phyloP scores from a whole-genome alignment of 2,888 invertebrate genomes.

The Taenaris catops region DNA sequence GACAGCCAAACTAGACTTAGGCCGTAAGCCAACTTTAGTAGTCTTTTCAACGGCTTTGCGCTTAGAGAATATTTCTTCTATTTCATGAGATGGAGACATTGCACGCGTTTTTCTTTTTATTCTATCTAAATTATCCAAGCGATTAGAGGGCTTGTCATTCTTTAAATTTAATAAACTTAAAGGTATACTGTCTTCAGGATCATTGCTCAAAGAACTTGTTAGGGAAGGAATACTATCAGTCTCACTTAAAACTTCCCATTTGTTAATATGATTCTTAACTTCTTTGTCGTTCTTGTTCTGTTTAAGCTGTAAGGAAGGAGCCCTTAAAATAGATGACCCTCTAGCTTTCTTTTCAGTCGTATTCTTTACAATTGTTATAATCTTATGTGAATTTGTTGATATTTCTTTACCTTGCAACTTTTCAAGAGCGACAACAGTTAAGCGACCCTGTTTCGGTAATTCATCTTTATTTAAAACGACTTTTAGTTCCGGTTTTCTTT shows the following conservation, averaged over 20 bases:
- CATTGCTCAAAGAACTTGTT: constrained; percentile 65
- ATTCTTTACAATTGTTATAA: constrained; percentile 30
- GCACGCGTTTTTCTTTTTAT: constrained; percentile 79
- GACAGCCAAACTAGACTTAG: constrained; percentile 67
- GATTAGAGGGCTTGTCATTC: constrained; percentile 45
- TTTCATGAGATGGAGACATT: constrained; percentile 79
- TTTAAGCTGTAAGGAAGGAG: constrained; percentile 64
- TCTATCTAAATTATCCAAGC: constrained; percentile 57
- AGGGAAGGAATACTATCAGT: constrained; percentile 79
- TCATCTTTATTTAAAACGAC: constrained; percentile 72
- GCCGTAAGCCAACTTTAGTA: constrained; percentile 51
- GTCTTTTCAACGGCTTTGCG: constrained; percentile 56
- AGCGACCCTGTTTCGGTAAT: constrained; percentile 71
- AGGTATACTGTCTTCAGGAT: constrained; percentile 81
- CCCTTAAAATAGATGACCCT: constrained; percentile 58
- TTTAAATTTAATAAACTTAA: constrained; percentile 70
- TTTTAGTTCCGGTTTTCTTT: constrained; percentile 66
- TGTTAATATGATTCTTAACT: constrained; percentile 60
- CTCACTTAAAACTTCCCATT: constrained; percentile 81
- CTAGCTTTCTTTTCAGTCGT: constrained; percentile 45
- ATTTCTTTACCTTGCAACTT: constrained; percentile 77
- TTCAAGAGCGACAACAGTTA: constrained; percentile 81
- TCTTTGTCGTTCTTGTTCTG: constrained; percentile 62
- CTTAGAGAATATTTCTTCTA: constrained; percentile 75
- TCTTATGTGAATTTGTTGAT: constrained; percentile 40